Evolutionary conservation across 2,797 vertebrate species (phyloP).

Genomic region (Pteronotus mesoamericanus): DNA sequence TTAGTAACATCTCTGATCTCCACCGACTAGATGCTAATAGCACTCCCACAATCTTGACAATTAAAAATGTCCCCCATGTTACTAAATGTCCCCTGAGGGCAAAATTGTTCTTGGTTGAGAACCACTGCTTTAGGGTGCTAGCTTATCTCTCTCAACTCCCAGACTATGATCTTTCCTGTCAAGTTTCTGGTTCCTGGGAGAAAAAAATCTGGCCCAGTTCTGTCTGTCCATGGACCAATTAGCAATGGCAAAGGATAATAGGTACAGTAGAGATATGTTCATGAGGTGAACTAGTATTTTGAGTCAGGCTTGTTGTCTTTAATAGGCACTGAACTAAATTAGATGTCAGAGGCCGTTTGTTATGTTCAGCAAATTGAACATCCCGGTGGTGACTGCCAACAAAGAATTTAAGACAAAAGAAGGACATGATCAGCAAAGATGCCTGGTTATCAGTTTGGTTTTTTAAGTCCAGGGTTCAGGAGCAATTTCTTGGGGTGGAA

Average conservation of each 20-base stretch:
- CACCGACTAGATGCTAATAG: background rate
- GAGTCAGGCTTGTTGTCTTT: slow-evolving; percentile 15
- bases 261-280: background rate
- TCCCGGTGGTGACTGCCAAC: background rate
- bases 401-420: slow-evolving; percentile 1
- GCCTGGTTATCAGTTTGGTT: background rate
- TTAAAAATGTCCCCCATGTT: background rate
- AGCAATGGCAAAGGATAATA: background rate
- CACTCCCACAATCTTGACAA: background rate
- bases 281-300: background rate
- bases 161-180: background rate
- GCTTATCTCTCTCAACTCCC: background rate
- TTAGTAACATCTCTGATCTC: background rate
- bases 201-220: background rate
- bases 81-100: background rate
- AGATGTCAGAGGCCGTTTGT: background rate
- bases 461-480: background rate
- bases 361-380: background rate
- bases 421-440: background rate
- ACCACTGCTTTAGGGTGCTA: background rate
- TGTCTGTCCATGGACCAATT: background rate
- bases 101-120: background rate
- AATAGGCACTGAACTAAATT: background rate
- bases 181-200: background rate
- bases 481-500: background rate